phyloP scores from a whole-genome alignment of 2,888 invertebrate species.

The Drosophila mercatorum region DNA sequence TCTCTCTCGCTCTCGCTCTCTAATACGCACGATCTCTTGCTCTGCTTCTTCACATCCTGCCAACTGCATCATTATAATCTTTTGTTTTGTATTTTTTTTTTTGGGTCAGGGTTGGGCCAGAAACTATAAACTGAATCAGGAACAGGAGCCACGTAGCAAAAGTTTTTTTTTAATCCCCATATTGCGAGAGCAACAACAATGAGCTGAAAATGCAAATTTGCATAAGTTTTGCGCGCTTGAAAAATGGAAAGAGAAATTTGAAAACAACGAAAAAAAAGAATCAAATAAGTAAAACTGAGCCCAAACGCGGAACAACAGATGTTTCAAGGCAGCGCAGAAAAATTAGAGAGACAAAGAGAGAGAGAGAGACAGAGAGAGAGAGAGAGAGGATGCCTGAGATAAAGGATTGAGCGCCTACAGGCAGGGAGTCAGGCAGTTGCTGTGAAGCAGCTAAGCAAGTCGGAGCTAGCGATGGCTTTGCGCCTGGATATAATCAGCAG shows the following conservation, averaged over 20 bases:
- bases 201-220: conserved; percentile 63
- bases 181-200: conserved; percentile 50
- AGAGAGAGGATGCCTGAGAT: conserved; percentile 11
- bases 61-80: conserved; percentile 67
- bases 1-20: conserved; percentile 21
- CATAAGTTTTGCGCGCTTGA: conserved; percentile 67
- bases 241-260: conserved; percentile 27
- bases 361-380: neutral
- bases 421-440: conserved; percentile 19
- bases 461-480: conserved; percentile 10
- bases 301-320: conserved; percentile 43
- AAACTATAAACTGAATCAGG: conserved; percentile 35
- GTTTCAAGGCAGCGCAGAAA: conserved; percentile 18
- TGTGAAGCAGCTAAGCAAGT: conserved; percentile 18
- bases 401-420: conserved; percentile 7
- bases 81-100: conserved; percentile 43
- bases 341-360: neutral
- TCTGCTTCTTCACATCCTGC: conserved; percentile 41
- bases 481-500: neutral
- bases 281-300: conserved; percentile 11
- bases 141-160: conserved; percentile 37
- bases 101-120: conserved; percentile 55
- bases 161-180: conserved; percentile 53
- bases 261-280: conserved; percentile 3
- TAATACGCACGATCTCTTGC: conserved; percentile 54